Percentiles rank a stretch among this genome's conserved stretches.
These are phyloP conservation scores for Caerostris darwini DNA, from an alignment of 1,140 invertebrate genomes.

Conservation along the genomic window DNA sequence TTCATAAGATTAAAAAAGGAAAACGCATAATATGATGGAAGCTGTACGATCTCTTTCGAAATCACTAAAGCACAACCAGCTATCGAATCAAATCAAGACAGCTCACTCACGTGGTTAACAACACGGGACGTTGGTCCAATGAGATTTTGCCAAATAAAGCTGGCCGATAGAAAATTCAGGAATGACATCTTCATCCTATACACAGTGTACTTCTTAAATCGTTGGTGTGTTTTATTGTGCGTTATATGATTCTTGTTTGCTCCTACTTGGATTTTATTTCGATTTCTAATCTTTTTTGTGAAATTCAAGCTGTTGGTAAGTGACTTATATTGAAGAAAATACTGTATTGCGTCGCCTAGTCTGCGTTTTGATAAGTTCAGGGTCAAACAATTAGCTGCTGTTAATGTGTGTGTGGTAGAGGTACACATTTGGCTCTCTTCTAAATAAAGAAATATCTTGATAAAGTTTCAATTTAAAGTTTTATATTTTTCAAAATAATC, in stretches of 20 bases:
- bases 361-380: background rate
- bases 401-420: background rate
- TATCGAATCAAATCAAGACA: slow-evolving; percentile 36
- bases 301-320: background rate
- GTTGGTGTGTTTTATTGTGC: background rate
- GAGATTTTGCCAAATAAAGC: slow-evolving; percentile 52
- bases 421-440: background rate
- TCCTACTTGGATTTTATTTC: background rate
- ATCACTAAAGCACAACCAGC: slow-evolving; percentile 27
- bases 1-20: slow-evolving; percentile 31
- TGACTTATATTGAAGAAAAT: background rate
- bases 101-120: slow-evolving; percentile 31
- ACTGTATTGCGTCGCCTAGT: background rate
- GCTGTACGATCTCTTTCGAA: slow-evolving; percentile 43
- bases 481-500: too few species aligned
- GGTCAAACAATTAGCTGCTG: background rate
- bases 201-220: background rate
- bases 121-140: slow-evolving; percentile 29
- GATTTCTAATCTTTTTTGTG: background rate
- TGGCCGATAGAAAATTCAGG: background rate
- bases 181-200: slow-evolving; percentile 14
- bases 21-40: slow-evolving; percentile 10
- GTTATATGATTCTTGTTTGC: background rate
- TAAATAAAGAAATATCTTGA: too few species aligned
- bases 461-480: too few species aligned